Base-by-base conservation (phyloP, 2,797 vertebrate species). In the Rachycentron canadum region DNA sequence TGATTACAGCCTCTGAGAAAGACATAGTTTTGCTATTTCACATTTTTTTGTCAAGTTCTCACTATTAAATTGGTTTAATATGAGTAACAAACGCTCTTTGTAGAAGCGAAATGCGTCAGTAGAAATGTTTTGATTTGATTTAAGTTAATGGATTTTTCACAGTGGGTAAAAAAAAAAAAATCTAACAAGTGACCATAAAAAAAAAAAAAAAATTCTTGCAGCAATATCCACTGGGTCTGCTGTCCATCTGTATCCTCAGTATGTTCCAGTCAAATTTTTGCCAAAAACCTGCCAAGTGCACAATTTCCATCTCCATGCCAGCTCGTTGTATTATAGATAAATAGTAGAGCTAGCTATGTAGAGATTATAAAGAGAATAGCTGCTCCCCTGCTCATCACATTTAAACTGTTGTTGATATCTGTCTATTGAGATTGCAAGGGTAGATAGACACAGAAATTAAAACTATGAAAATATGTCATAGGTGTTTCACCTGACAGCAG, bases 31-130 rank as follows among this genome's bases (percentile, higher is more conserved):
- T 69, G 56, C 55, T 43, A 16, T 58, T 63, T 73, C 28, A 61
- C 12, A 38, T 63, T 49, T 49, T 55, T 47, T 19, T 19, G 43
- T 47, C 26, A 72, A 53, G 41, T 69, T 69, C 53, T 50, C 25
- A 36, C 26, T 38, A 50, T 66, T 58, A 72, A 66, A 70, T 78
- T 69, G 47, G 38, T 85, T 60, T 79, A 21, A 81, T 74, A 56
- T 45, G 50, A 57, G 40, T 57, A 49, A 70, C 52, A 66, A 66
- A 50, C 45, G 16, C 25, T 21, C 17, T 67, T 64, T 59, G 13
- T 14, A 19, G 36, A 50, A 8, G 59, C 40, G 41, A 67, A 72
- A 67, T 59, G 11, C 60, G 47, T 21, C 28, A 28, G 3, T 4
- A 21, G 25, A 38, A 34, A 43, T n/a, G n/a, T 36, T 49, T 16